Evolutionary conservation across 2,888 invertebrate genomes (phyloP), one percentile per base, ranked within the genome.

Genomic region (Mimumesa dahlbomi): DNA sequence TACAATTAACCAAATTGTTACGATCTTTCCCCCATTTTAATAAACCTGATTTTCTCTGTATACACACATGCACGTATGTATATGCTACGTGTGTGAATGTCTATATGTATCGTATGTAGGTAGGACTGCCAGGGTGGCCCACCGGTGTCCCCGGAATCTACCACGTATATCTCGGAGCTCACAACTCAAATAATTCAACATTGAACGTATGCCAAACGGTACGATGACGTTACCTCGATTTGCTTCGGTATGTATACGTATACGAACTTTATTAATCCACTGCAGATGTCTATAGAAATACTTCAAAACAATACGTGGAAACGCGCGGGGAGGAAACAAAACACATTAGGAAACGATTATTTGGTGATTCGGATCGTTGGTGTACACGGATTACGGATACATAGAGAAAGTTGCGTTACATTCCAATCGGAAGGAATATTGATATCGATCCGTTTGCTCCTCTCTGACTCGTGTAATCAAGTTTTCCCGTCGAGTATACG

Each of bases 131-230:
- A n/a, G n/a, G n/a, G n/a, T n/a, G n/a, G n/a, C n/a, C n/a, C n/a
- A n/a, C n/a, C n/a, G n/a, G n/a, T n/a, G n/a, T n/a, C n/a, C n/a
- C n/a, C n/a, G n/a, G n/a, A n/a, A n/a, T n/a, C n/a, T n/a, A n/a
- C n/a, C 34, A 7, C 9, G 34, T 11, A 34, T 3, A 34, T 7
- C 34, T 16, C 21, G 45, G 22, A 11, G 21, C 22, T 11, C 11
- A n/a, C 21, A 19, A 50, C 36, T 38, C 45, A 64, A 66, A 70
- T 77, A 13, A 58, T 54, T 66, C 56, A 25, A 65, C 64, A 48
- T 75, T 68, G 79, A 77, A 75, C 58, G 50, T 25, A 73, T 29
- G 73, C 73, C 73, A 65, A 79, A 42, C 38, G 59, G 45, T 43
- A 34, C 2, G 16, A 54, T 16, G 25, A n/a, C 49, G 18, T 40